A percentile compares a stretch with the other conserved stretches of the same genome.
These are phyloP conservation scores for Actinernus sp. DNA, from an alignment of 92 coral and sea anemone genomes.

Conservation along the genomic window DNA sequence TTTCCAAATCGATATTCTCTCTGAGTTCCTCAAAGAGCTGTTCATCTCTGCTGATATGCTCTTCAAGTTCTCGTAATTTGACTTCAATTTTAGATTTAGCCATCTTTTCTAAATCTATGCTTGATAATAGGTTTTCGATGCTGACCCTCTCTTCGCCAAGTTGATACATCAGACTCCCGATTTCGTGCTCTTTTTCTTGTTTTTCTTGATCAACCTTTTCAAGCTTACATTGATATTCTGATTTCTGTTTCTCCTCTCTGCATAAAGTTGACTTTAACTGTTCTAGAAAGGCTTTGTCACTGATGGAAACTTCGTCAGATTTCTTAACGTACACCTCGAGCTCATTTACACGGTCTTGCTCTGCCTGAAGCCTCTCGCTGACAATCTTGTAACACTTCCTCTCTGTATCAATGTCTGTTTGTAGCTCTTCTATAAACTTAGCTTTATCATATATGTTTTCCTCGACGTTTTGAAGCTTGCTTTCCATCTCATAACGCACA, in stretches of 20 bases:
- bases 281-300: slow-evolving; percentile 62
- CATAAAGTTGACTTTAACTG: slow-evolving; percentile 53
- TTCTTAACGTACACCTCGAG: slow-evolving; percentile 58
- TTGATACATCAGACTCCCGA: slow-evolving; percentile 38
- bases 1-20: slow-evolving; percentile 49
- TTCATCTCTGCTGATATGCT: slow-evolving; percentile 47
- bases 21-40: slow-evolving; percentile 65
- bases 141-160: slow-evolving; percentile 52
- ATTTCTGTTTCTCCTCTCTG: slow-evolving; percentile 58
- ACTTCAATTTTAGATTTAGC: slow-evolving; percentile 50
- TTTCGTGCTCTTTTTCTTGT: slow-evolving; percentile 58
- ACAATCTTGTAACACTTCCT: slow-evolving; percentile 74
- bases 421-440: slow-evolving; percentile 68
- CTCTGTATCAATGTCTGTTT: slow-evolving; percentile 80
- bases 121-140: slow-evolving; percentile 36
- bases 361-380: slow-evolving; percentile 73
- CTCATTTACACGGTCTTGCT: slow-evolving; percentile 61
- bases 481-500: slow-evolving; percentile 47
- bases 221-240: slow-evolving; percentile 37
- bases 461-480: slow-evolving; percentile 62
- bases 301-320: slow-evolving; percentile 58
- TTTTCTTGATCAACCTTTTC: slow-evolving; percentile 51
- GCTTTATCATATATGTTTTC: slow-evolving; percentile 53
- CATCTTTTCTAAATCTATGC: slow-evolving; percentile 44
- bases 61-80: slow-evolving; percentile 63